Base-by-base conservation (phyloP, 2,888 invertebrate species). In the Netelia melanura region DNA sequence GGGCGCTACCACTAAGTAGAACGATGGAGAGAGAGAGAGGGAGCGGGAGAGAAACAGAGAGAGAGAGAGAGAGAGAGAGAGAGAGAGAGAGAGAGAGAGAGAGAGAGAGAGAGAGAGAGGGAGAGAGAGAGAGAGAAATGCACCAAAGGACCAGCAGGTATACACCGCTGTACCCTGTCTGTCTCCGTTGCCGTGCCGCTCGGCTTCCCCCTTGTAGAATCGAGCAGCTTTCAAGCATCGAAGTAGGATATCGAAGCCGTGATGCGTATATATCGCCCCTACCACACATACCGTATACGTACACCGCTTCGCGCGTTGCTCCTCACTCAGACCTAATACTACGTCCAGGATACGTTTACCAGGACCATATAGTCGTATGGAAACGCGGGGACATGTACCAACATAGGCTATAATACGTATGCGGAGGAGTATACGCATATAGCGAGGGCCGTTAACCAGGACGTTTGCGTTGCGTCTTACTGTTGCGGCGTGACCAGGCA, bases 401-500 rank as follows among this genome's bases (percentile, higher is more conserved):
- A 68, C 76, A 83, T n/a, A 44, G 67, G 44, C 62, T 61, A 65
- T 58, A 64, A 75, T 79, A 79, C 79, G 68, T 74, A 56, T 58
- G 58, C 68, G 79, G 38, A 11, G 14, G 6, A 21, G 25, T 30
- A 25, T 67, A 61, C 43, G 65, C 48, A 38, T 67, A 58, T 43
- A 54, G 23, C 14, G 10, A 17, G 62, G 48, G 52, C 80, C 81
- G 86, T 85, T 86, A 83, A 79, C 82, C 44, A 70, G 79, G 79
- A 84, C 87, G 88, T 91, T 90, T 88, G 87, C 86, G 76, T 83
- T 87, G 83, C 91, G 89, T 90, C 91, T 91, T 90, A 90, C 83
- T 75, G 58, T 72, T 81, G 81, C 67, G 79, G 76, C 71, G 23
- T 76, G 76, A 81, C 81, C 44, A 68, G 79, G 79, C 82, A 84